Evolutionary conservation across 1,140 invertebrate species (phyloP).

Genomic region (Probaryconus sp.): DNA sequence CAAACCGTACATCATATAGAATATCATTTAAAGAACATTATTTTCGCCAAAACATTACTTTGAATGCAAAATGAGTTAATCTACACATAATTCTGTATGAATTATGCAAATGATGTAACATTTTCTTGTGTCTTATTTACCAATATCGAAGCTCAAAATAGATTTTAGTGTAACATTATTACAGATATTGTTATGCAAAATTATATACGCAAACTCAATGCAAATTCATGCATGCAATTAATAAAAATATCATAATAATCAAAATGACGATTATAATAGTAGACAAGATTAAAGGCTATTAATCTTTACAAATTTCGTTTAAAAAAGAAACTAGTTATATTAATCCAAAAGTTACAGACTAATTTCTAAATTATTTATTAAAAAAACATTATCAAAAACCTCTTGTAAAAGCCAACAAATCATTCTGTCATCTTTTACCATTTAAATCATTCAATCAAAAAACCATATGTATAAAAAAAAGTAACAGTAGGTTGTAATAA

Average conservation of each 20-base stretch:
- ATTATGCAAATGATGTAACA: slow-evolving; percentile 46
- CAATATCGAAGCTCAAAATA: slow-evolving; percentile 49
- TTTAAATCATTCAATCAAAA: slow-evolving; percentile 27
- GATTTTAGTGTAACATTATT: slow-evolving; percentile 43
- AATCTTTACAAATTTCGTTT: too few species aligned
- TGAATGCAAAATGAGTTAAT: slow-evolving; percentile 33
- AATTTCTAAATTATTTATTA: too few species aligned
- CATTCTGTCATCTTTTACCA: background rate
- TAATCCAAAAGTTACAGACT: too few species aligned
- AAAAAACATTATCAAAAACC: background rate
- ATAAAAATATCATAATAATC: slow-evolving; percentile 40
- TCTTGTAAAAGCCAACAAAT: slow-evolving; percentile 9
- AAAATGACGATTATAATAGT: too few species aligned
- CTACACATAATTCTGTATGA: slow-evolving; percentile 47
- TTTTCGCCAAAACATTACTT: too few species aligned
- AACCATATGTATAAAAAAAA: too few species aligned
- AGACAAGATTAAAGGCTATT: too few species aligned
- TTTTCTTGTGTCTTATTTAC: slow-evolving; percentile 38
- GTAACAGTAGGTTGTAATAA: too few species aligned
- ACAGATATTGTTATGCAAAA: slow-evolving; percentile 47
- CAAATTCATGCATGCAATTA: slow-evolving; percentile 44
- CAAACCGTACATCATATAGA: too few species aligned
- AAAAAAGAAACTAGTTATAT: too few species aligned
- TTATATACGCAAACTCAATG: slow-evolving; percentile 47
- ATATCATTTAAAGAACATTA: too few species aligned